Evolutionary conservation across 2,113 vertebrate species (phyloP).

Genomic region (Meleagris gallopavo): DNA sequence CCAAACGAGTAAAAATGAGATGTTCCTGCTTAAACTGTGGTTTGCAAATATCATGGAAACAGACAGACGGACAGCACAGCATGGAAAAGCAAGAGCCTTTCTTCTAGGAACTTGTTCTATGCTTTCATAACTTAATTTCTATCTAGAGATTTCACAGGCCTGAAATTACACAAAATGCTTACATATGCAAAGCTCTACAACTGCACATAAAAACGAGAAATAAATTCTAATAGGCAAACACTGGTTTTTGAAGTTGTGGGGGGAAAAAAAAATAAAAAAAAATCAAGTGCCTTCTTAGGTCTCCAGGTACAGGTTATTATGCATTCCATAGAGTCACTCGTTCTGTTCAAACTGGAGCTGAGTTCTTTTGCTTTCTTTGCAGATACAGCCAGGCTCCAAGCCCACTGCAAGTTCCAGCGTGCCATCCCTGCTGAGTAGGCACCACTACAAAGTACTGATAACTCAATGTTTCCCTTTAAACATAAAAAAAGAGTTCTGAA

Average conservation of each 20-base stretch:
- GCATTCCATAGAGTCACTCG: not conserved
- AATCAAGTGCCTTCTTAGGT: not conserved
- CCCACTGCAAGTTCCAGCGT: not conserved
- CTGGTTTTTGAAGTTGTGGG: not conserved
- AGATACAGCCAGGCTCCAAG: not conserved
- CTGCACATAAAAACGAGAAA: not conserved
- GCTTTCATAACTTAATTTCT: slow-evolving; percentile 10
- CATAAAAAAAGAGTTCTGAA: slow-evolving; percentile 46
- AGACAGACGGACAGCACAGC: not conserved
- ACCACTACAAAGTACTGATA: not conserved
- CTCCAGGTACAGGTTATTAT: not conserved
- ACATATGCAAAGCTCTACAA: not conserved
- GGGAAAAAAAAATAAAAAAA: not conserved
- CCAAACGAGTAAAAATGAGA: not conserved
- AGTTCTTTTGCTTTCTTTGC: slow-evolving; percentile 1
- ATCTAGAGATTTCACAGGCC: not conserved
- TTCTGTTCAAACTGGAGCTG: slow-evolving; percentile 21
- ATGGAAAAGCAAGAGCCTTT: not conserved
- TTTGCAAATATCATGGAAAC: not conserved
- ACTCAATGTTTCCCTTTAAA: slow-evolving; percentile 48
- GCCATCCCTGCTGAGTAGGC: not conserved
- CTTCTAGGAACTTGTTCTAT: not conserved
- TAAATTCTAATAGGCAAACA: not conserved
- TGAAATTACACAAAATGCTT: not conserved
- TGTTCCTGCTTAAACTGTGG: not conserved